Percentiles rank a stretch among this genome's conserved stretches.
These are phyloP conservation scores for Nomada flava DNA, from an alignment of 2,888 invertebrate genomes.

Conservation along the genomic window DNA sequence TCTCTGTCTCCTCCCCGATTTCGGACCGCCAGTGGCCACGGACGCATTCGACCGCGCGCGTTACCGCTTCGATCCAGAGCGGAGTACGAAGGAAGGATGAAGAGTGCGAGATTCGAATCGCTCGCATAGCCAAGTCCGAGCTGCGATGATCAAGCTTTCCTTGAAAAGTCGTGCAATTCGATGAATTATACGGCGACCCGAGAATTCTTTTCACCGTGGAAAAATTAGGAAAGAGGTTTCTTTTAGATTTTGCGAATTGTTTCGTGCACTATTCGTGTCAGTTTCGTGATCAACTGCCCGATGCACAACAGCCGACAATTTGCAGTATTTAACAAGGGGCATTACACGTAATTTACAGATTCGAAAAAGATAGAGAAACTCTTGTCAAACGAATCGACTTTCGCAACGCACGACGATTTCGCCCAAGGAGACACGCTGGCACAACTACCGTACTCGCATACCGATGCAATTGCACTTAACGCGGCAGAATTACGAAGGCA, in stretches of 20 bases:
- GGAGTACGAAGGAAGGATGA: neutral
- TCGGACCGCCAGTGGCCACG: conserved; percentile 31
- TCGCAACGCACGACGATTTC: conserved; percentile 12
- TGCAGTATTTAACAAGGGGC: too few species aligned
- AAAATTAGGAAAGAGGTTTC: neutral
- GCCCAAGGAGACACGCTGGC: conserved; percentile 22
- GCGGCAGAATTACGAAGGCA: conserved; percentile 44
- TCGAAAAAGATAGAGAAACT: neutral
- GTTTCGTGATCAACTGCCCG: neutral
- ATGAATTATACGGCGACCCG: neutral
- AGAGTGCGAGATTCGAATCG: conserved; percentile 6
- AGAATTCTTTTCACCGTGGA: neutral
- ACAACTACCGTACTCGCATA: conserved; percentile 26
- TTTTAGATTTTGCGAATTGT: neutral
- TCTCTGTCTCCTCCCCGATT: conserved; percentile 49
- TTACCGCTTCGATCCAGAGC: neutral
- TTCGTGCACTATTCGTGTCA: neutral
- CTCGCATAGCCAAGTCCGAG: neutral
- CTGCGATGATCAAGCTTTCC: neutral
- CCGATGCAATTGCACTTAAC: conserved; percentile 59
- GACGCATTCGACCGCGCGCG: conserved; percentile 30
- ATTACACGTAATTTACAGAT: neutral
- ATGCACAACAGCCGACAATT: too few species aligned
- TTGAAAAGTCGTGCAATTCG: neutral
- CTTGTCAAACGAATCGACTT: conserved; percentile 1